Evolutionary conservation across 2,113 vertebrate genomes (phyloP), one percentile per base, ranked within the genome.

Genomic region (Nymphicus hollandicus): DNA sequence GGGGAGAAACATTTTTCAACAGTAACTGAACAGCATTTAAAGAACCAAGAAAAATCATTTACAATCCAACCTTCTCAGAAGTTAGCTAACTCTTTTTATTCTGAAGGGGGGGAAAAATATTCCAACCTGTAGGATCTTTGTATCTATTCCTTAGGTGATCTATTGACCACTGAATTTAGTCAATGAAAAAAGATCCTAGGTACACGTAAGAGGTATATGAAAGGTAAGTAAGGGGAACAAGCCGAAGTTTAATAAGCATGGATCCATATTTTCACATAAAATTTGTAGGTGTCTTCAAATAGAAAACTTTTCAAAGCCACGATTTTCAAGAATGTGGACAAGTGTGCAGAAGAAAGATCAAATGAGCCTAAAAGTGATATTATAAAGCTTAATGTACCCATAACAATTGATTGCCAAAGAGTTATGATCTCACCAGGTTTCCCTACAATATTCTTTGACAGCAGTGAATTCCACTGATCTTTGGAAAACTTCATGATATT

Each of bases 371-470:
- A 58, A 89, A 96, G 84, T 73, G 70, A 46, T 74, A 65, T 41
- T 72, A 88, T 61, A 81, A 92, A 96, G n/a, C 79, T 91, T 89
- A 95, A 91, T 71, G 81, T 86, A 83, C 43, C 73, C 95, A 25
- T 39, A 96, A 93, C 90, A 96, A 96, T 71, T 87, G 86, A 83
- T 64, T 92, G 84, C 86, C 90, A 81, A 53, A 86, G 82, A 94
- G 19, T 86, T 93, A 49, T 50, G 78, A 88, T 71, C 79, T 88
- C 47, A 87, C 14, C 44, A 70, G 66, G 70, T 80, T 86, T 81
- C 72, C 49, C 64, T 95, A 63, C 71, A 77, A 86, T 20, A 41
- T 52, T 64, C 31, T 63, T 96, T 52, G 83, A 89, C 10, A 76
- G 83, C 80, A 86, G 74, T 35, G 69, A 58, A 74, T 91, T 89